Evolutionary conservation across 2,888 invertebrate species (phyloP).

Genomic region (Mimachlamys varia): DNA sequence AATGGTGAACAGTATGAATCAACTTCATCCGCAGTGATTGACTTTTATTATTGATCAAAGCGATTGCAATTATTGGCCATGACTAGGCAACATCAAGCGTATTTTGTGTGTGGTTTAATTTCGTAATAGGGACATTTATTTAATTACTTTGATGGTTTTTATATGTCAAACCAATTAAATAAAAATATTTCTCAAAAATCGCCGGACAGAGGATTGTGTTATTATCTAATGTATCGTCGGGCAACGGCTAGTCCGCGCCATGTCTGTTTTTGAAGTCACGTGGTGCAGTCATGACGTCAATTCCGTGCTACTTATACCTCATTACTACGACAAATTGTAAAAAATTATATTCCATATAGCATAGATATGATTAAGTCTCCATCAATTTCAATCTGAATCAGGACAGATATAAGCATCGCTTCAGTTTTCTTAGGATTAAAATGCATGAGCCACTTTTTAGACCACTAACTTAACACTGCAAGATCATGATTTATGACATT

Average conservation of each 20-base stretch:
- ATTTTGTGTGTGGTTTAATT: conserved; percentile 1
- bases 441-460: no score
- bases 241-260: neutral
- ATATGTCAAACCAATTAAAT: conserved; percentile 7
- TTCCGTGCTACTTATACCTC: no score
- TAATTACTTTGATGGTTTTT: neutral
- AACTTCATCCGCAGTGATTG: neutral
- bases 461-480: no score
- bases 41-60: conserved; percentile 1
- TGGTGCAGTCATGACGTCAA: no score
- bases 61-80: neutral
- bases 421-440: no score
- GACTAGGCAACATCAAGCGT: neutral
- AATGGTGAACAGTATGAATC: neutral
- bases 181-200: neutral
- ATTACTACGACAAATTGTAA: no score
- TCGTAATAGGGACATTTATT: neutral
- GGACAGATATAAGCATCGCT: no score
- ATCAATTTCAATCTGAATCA: no score
- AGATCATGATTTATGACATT: no score
- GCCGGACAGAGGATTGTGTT: neutral
- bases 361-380: no score
- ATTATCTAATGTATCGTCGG: neutral
- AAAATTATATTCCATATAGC: no score
- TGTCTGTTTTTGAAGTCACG: neutral